phyloP scores from a whole-genome alignment of 2,113 vertebrate genomes.

The Sarotherodon lohbergeri region DNA sequence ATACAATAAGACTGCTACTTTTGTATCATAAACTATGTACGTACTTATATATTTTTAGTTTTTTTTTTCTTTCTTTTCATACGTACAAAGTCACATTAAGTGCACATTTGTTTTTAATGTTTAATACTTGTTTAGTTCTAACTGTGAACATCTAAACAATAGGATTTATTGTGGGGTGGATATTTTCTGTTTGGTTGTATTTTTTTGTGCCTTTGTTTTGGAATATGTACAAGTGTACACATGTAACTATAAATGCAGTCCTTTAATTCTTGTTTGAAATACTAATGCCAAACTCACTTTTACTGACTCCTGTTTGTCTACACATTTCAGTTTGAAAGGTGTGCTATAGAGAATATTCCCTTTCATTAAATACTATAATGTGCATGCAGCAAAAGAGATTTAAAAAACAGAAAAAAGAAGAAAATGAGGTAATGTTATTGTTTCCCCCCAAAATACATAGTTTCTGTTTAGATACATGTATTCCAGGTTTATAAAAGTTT shows the following conservation, averaged over 20 bases:
- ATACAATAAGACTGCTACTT: neutral
- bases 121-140: neutral
- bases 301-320: neutral
- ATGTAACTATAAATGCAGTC: neutral
- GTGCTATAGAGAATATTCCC: neutral
- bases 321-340: neutral
- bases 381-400: neutral
- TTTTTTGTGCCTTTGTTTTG: neutral
- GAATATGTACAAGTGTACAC: neutral
- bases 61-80: neutral
- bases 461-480: neutral
- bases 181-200: neutral
- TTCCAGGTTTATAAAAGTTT: neutral
- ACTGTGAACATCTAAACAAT: neutral
- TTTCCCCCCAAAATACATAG: neutral
- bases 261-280: neutral
- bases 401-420: too few relatives aligned
- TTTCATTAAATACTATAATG: neutral
- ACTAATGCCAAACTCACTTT: neutral
- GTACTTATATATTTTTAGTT: neutral
- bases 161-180: neutral
- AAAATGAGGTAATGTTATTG: neutral
- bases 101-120: neutral
- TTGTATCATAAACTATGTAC: neutral
- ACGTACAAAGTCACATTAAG: neutral